A percentile compares a stretch with the other conserved stretches of the same genome.
Conservation (phyloP, 2,113 vertebrate genomes). For the Meriones unguiculatus region DNA sequence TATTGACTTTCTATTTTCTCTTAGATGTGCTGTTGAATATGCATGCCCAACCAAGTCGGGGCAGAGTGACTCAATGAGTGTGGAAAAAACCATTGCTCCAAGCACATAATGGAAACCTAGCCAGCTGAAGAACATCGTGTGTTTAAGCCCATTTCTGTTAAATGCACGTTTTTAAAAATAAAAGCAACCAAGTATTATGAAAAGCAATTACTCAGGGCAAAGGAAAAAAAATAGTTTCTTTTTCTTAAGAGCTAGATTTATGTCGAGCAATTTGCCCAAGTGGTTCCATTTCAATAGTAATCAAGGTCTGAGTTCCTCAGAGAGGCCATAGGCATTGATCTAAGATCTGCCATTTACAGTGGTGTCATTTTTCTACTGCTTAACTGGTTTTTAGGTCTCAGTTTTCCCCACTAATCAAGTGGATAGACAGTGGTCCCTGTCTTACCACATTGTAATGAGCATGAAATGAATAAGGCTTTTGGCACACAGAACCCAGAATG, state of each 20-base stretch:
- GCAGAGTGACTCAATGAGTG: neutral
- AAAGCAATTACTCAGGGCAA: neutral
- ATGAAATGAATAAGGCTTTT: neutral
- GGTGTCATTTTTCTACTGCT: neutral
- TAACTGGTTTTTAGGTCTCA: neutral
- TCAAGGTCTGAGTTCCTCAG: neutral
- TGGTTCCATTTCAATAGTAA: neutral
- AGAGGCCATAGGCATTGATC: neutral
- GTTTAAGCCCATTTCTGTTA: neutral
- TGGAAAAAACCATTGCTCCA: neutral
- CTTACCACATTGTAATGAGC: neutral
- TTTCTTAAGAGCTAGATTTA: neutral
- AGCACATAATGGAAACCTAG: neutral
- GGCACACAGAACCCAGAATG: neutral
- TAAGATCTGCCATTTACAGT: neutral
- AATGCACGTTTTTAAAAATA: neutral
- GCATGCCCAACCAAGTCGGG: neutral
- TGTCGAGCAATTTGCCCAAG: neutral
- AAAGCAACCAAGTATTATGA: neutral
- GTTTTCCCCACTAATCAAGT: neutral
- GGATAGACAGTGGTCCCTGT: neutral
- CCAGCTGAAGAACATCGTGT: neutral
- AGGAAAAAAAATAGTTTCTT: neutral
- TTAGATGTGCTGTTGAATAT: neutral
- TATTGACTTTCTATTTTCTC: neutral